phyloP scores from a whole-genome alignment of 2,888 invertebrate genomes.

The Alentia gelatinosa region DNA sequence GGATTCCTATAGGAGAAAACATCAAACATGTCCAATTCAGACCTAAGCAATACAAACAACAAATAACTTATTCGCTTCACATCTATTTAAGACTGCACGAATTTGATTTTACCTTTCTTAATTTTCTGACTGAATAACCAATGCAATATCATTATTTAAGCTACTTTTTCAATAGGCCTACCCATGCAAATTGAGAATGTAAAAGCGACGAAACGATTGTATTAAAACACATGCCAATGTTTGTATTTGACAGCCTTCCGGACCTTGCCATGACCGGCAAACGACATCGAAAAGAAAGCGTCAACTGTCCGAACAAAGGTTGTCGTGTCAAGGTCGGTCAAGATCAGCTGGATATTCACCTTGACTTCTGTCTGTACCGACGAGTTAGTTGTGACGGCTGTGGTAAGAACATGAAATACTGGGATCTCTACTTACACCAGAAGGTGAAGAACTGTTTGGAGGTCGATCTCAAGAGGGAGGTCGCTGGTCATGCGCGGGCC shows the following conservation, averaged over 20 bases:
- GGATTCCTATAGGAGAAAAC: too few relatives aligned
- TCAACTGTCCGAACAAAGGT: neutral
- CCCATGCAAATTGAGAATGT: too few relatives aligned
- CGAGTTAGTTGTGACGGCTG: neutral
- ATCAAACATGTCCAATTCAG: too few relatives aligned
- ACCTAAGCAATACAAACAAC: too few relatives aligned
- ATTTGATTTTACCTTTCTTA: too few relatives aligned
- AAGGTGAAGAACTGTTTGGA: neutral
- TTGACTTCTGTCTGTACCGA: neutral
- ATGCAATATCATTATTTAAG: too few relatives aligned
- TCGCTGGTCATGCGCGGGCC: neutral
- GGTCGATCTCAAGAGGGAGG: neutral
- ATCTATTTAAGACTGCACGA: too few relatives aligned
- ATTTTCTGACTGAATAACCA: too few relatives aligned
- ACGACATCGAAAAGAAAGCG: neutral
- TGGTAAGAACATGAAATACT: neutral
- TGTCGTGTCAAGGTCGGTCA: neutral
- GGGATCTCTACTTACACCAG: neutral
- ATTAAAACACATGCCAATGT: too few relatives aligned
- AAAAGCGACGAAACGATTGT: too few relatives aligned
- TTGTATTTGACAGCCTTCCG: neutral
- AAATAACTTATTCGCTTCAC: too few relatives aligned
- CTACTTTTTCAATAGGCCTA: too few relatives aligned
- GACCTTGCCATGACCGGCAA: neutral
- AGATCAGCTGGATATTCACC: neutral